phyloP scores from a whole-genome alignment of 2,113 vertebrate genomes.

The Silurus meridionalis region DNA sequence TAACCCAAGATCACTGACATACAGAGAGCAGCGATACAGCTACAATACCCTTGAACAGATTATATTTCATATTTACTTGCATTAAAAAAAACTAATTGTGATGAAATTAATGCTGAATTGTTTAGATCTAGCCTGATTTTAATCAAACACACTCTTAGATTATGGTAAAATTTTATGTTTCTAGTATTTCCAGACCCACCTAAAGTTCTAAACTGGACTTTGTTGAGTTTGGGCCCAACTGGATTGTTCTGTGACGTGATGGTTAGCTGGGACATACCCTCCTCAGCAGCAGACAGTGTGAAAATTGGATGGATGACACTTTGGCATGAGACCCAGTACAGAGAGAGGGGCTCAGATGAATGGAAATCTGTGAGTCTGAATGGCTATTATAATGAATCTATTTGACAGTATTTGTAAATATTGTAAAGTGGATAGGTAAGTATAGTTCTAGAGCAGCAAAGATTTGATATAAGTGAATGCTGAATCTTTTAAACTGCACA shows the following conservation, averaged over 20 bases:
- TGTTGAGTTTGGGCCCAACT: conserved; percentile 80
- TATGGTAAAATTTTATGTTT: background rate
- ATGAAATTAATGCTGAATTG: background rate
- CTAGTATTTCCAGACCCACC: conserved; percentile 65
- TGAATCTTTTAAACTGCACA: background rate
- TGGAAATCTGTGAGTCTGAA: conserved; percentile 60
- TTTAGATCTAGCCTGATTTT: background rate
- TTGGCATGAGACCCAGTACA: conserved; percentile 86
- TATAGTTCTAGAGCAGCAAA: background rate
- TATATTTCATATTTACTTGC: background rate
- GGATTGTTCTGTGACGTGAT: conserved; percentile 78
- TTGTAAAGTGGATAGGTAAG: background rate
- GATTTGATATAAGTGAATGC: background rate
- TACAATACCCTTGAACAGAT: background rate
- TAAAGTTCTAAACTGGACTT: conserved; percentile 83
- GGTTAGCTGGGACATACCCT: conserved; percentile 84
- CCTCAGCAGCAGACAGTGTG: conserved; percentile 76
- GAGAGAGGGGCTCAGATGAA: conserved; percentile 56
- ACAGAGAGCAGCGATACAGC: background rate
- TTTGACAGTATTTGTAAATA: background rate
- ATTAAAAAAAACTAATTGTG: background rate
- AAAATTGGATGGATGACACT: conserved; percentile 86
- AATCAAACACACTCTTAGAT: background rate
- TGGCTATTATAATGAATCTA: background rate
- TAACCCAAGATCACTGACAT: background rate